These are phyloP conservation scores for Telenomus remus DNA, from an alignment of 1,140 invertebrate species.

Conservation along the genomic window DNA sequence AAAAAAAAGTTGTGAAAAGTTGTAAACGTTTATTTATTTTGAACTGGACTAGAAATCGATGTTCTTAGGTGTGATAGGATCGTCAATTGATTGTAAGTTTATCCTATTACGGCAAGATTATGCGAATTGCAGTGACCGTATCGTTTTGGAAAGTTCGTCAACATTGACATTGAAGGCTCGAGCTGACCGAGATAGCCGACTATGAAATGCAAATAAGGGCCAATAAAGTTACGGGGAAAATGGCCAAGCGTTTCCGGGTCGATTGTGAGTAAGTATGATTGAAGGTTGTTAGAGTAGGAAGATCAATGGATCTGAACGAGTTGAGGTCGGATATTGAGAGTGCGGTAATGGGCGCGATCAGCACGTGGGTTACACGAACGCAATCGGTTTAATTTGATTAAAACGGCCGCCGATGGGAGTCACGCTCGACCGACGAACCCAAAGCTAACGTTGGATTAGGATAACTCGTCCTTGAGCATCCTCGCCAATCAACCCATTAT, in stretches of 20 bases:
- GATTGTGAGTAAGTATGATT: constrained; percentile 66
- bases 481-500: constrained; percentile 60
- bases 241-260: constrained; percentile 44
- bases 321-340: constrained; percentile 12
- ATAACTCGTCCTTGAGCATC: constrained; percentile 53
- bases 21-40: too few relatives aligned
- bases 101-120: not conserved
- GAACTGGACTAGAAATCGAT: too few relatives aligned
- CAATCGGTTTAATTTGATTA: constrained; percentile 65
- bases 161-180: constrained; percentile 8
- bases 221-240: constrained; percentile 10
- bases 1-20: too few relatives aligned
- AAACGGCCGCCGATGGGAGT: constrained; percentile 49
- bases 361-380: constrained; percentile 28
- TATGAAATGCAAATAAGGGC: constrained; percentile 12
- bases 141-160: too few relatives aligned
- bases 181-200: constrained; percentile 15
- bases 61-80: too few relatives aligned
- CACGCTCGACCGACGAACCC: constrained; percentile 38
- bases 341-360: constrained; percentile 58
- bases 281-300: constrained; percentile 59
- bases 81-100: not conserved
- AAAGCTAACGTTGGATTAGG: constrained; percentile 38
- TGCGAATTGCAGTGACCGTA: too few relatives aligned
- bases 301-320: constrained; percentile 63